phyloP scores from a whole-genome alignment of 1,140 invertebrate species.

The Aphaenogaster ashmeadi region DNA sequence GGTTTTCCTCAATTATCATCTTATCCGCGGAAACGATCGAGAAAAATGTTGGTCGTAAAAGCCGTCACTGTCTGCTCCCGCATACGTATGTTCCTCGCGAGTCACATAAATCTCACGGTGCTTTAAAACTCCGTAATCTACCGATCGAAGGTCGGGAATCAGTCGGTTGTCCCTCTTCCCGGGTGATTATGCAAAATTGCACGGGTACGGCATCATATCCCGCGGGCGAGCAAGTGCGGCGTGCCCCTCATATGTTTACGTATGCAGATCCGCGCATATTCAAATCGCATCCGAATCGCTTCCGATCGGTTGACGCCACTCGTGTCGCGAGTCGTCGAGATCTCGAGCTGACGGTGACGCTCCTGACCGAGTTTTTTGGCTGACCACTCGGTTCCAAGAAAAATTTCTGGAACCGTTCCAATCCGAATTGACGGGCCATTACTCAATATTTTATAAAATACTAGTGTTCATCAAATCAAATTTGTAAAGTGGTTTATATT shows the following conservation, averaged over 20 bases:
- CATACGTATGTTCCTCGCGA: not conserved
- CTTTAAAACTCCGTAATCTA: slow-evolving; percentile 56
- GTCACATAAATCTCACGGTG: slow-evolving; percentile 53
- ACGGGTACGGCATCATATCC: slow-evolving; percentile 39
- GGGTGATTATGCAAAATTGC: slow-evolving; percentile 29
- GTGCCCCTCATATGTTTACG: slow-evolving; percentile 65
- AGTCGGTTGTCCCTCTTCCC: not conserved
- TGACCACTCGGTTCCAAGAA: slow-evolving; percentile 31
- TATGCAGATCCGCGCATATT: slow-evolving; percentile 72
- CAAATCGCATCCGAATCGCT: slow-evolving; percentile 75
- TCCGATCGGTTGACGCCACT: slow-evolving; percentile 53
- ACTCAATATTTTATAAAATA: slow-evolving; percentile 2
- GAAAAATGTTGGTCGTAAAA: slow-evolving; percentile 21
- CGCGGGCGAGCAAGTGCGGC: not conserved
- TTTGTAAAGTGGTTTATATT: not conserved
- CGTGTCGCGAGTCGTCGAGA: slow-evolving; percentile 52
- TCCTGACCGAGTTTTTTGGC: slow-evolving; percentile 38
- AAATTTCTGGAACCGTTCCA: slow-evolving; percentile 43
- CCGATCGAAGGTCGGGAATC: slow-evolving; percentile 38
- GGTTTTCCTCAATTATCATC: slow-evolving; percentile 36
- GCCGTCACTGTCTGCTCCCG: not conserved
- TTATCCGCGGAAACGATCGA: not conserved
- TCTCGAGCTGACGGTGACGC: slow-evolving; percentile 38
- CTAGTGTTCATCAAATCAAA: not conserved
- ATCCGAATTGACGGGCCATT: not conserved